These are phyloP conservation scores for Theropithecus gelada DNA, from an alignment of 2,113 vertebrate species.

Conservation along the genomic window DNA sequence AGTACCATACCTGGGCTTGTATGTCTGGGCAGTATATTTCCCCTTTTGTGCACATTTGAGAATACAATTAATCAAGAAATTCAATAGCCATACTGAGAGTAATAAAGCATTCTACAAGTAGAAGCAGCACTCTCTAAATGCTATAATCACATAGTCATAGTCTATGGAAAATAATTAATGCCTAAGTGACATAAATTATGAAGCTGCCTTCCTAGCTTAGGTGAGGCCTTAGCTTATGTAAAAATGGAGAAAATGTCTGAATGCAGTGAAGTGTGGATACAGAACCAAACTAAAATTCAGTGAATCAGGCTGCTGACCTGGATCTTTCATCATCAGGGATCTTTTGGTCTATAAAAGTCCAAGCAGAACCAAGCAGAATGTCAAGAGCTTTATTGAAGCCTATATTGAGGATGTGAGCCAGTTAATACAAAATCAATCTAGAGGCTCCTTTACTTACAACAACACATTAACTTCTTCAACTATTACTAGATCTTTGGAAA, in stretches of 20 bases:
- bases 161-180: slow-evolving; percentile 4
- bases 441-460: background rate
- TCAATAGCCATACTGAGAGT: background rate
- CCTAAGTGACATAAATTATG: background rate
- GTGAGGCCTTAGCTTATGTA: background rate
- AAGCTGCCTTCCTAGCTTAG: background rate
- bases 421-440: background rate
- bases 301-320: background rate
- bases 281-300: background rate
- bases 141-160: background rate
- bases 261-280: background rate
- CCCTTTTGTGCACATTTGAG: background rate
- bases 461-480: background rate
- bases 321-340: background rate
- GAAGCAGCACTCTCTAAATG: background rate
- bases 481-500: background rate
- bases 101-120: background rate
- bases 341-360: background rate
- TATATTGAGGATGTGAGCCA: background rate
- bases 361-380: background rate
- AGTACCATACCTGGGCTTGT: background rate
- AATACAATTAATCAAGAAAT: background rate
- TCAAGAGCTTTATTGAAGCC: background rate
- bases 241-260: background rate
- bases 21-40: background rate